Evolutionary conservation across 2,888 invertebrate genomes (phyloP), one percentile per base, ranked within the genome.

Genomic region (Mesorhabditis spiculigera): DNA sequence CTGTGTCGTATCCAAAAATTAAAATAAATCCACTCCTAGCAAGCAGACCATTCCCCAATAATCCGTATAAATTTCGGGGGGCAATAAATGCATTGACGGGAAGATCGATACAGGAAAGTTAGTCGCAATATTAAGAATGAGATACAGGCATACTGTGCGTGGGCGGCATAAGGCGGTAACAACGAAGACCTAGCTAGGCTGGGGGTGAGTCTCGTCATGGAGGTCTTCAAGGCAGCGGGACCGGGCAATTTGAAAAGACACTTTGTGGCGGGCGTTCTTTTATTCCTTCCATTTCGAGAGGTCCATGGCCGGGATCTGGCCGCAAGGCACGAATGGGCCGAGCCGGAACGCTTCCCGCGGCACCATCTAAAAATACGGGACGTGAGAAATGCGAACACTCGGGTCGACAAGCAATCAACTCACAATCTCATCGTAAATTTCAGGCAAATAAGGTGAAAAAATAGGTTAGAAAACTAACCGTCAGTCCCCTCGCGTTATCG

Each of bases 401-500:
- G 63, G 58, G n/a, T 50, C 58, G n/a, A 50, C 58, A 13, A 50
- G 58, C 58, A 10, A 13, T 50, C 58, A 13, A 50, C 10, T n/a
- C 58, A 10, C 8, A 50, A 50, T 50, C 58, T 13, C 58, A 50
- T 50, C n/a, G 58, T 13, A 50, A 50, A 50, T 13, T 13, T 13
- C 50, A 13, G 10, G 50, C 50, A 10, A 8, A 28, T 28, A 8
- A 63, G 13, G 63, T 28, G 6, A 63, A 8, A 28, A n/a, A 8
- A 28, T 28, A n/a, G 16, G 41, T 28, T 28, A 63, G 6, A n/a
- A 28, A 8, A 63, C 63, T 28, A 43, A 78, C 78, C 16, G 75
- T 74, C 64, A 85, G 82, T 5, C 91, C 88, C 86, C 95, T 95
- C 86, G 93, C 91, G 88, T 95, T 95, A 78, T 94, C 93, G 84